Percentiles rank a stretch among this genome's conserved stretches.
phyloP scores from a whole-genome alignment of 2,113 vertebrate species.

The Meleagris gallopavo region DNA sequence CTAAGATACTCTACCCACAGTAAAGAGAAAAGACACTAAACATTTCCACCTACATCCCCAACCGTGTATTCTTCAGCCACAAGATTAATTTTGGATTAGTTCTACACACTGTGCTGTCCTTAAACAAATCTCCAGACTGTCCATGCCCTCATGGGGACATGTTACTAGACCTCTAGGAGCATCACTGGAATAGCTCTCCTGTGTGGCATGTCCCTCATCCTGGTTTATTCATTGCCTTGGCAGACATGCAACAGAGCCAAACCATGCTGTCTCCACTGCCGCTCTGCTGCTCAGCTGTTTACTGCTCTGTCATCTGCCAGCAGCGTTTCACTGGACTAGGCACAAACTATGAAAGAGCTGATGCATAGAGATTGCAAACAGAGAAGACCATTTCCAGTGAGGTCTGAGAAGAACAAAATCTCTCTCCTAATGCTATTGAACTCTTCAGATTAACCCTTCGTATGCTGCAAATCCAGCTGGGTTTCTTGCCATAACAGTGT shows the following conservation, averaged over 20 bases:
- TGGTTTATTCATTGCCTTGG: neutral
- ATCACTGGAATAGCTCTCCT: neutral
- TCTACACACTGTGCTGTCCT: fast-evolving
- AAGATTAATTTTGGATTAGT: neutral
- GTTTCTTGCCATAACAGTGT: neutral
- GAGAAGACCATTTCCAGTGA: neutral
- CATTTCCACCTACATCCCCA: neutral
- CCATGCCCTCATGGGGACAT: neutral
- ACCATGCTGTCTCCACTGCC: neutral
- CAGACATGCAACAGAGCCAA: neutral
- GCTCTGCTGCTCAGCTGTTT: neutral
- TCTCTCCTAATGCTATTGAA: fast-evolving
- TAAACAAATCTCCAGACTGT: neutral
- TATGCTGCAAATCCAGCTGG: neutral
- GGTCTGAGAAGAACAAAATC: neutral
- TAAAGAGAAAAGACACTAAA: neutral
- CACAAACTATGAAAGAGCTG: neutral
- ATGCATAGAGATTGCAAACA: neutral
- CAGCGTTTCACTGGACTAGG: neutral
- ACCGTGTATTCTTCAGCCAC: neutral
- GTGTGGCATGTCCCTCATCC: neutral
- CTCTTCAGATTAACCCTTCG: neutral
- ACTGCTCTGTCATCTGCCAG: neutral
- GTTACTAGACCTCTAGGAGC: neutral
- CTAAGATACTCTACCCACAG: neutral